Conservation (phyloP, 1,140 invertebrate species). For the Papilio polytes region DNA sequence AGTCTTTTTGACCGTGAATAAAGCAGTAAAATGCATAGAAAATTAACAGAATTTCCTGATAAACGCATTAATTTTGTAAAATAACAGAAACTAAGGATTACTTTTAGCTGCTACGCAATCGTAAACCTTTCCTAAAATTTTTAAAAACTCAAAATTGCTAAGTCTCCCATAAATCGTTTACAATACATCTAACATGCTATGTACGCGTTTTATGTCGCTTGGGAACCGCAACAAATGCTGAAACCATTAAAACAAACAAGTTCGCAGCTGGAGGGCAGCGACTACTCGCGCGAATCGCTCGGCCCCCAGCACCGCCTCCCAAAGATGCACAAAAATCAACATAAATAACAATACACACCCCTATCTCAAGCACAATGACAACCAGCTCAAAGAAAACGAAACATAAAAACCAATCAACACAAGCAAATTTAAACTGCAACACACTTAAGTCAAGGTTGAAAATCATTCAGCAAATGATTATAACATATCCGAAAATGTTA, state of each 20-base stretch:
- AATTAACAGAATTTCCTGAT: too few species aligned
- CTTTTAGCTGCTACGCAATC: background rate
- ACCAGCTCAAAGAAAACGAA: conserved; percentile 45
- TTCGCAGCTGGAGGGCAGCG: conserved; percentile 68
- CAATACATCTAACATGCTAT: conserved; percentile 61
- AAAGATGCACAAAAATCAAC: conserved; percentile 79
- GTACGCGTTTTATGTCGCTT: conserved; percentile 62
- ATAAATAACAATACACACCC: conserved; percentile 83
- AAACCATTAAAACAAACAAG: conserved; percentile 80
- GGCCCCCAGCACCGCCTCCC: conserved; percentile 74
- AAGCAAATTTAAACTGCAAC: conserved; percentile 45
- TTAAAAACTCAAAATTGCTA: conserved; percentile 53
- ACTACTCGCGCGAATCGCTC: conserved; percentile 69
- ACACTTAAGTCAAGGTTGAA: conserved; percentile 40
- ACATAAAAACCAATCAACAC: conserved; percentile 42
- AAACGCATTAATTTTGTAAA: background rate
- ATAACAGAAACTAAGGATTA: background rate
- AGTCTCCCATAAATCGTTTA: conserved; percentile 64
- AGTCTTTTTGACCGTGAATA: background rate
- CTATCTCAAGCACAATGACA: conserved; percentile 79
- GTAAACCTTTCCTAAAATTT: conserved; percentile 41
- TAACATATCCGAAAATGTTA: conserved; percentile 45
- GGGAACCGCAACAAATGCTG: conserved; percentile 68
- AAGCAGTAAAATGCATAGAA: too few species aligned
- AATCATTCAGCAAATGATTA: conserved; percentile 9